Evolutionary conservation across 2,797 vertebrate species (phyloP).

Genomic region (Sphaeramia orbicularis): DNA sequence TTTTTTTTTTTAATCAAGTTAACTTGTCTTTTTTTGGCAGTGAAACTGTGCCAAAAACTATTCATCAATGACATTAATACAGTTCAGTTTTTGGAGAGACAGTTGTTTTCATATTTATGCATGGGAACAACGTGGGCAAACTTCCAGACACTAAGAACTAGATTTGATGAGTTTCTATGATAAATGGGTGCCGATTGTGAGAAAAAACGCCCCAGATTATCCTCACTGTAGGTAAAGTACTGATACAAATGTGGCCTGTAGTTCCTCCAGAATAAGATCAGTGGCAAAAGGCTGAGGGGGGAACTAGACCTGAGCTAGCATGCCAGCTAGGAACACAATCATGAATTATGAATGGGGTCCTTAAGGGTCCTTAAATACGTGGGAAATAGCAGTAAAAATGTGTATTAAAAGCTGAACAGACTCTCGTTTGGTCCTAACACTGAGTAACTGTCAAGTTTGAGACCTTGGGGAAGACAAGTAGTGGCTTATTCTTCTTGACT

Average conservation of each 20-base stretch:
- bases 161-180: no score
- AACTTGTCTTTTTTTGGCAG: no score
- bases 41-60: no score
- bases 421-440: background rate
- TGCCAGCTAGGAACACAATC: no score
- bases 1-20: no score
- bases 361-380: background rate
- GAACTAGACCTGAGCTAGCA: background rate
- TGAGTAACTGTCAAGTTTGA: background rate
- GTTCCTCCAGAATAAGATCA: slow-evolving; percentile 1
- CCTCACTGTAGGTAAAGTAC: background rate
- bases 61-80: no score
- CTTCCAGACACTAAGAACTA: no score
- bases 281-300: background rate
- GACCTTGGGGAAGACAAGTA: background rate
- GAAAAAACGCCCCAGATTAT: background rate
- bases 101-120: no score
- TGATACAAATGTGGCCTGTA: background rate
- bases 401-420: slow-evolving; percentile 4
- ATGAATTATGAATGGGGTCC: background rate
- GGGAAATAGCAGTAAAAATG: background rate
- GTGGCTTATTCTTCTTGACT: background rate
- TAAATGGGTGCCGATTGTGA: no score
- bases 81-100: no score
- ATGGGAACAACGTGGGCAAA: no score